Evolutionary conservation across 2,888 invertebrate genomes (phyloP), one percentile per base, ranked within the genome.

Genomic region (Scaptodrosophila latifasciaeformis): DNA sequence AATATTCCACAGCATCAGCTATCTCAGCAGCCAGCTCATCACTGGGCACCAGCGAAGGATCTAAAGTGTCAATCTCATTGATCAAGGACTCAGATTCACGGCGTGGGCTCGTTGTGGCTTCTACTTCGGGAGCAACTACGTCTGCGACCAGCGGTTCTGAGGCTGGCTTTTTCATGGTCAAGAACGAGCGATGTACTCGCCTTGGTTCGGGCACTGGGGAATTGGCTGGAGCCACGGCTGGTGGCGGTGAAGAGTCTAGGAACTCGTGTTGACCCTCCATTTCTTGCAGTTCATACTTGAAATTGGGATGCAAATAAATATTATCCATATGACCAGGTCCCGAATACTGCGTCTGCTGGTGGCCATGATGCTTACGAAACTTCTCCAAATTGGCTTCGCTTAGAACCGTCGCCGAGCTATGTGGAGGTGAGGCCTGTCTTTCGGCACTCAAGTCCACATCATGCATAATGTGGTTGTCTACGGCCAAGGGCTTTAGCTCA

Each of bases 1-100:
- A 97, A 84, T 94, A 96, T 87, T 98, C 97, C 18, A 97, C 97
- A 84, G 96, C 96, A 42, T 92, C 90, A 45, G 93, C 91, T 70
- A 96, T 95, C 75, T 92, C 91, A 59, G 91, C 90, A 9, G 93
- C 90, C 27, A 94, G 86, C 68, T 94, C 94, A 2, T 93, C 93
- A 65, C 90, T 91, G 0, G 94, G 95, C 50, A 86, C 78, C 12
- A 87, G 67, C 0, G 87, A 82, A 0, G 87, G 82, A 63, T 82
- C 79, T 18, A 86, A 58, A 1, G 70, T 76, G 45, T 86, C 86
- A 2, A 86, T 84, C 54, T 86, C 87, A 27, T 82, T 84, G 2
- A 64, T 47, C 18, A 59, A 54, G 2, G 65, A 44, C 42, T 67
- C 67, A 5, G 29, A 34, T 19, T 50, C 50, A 17, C 43, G 43